Conservation (phyloP, 2,113 vertebrate genomes). For the Thinocorus orbignyianus region DNA sequence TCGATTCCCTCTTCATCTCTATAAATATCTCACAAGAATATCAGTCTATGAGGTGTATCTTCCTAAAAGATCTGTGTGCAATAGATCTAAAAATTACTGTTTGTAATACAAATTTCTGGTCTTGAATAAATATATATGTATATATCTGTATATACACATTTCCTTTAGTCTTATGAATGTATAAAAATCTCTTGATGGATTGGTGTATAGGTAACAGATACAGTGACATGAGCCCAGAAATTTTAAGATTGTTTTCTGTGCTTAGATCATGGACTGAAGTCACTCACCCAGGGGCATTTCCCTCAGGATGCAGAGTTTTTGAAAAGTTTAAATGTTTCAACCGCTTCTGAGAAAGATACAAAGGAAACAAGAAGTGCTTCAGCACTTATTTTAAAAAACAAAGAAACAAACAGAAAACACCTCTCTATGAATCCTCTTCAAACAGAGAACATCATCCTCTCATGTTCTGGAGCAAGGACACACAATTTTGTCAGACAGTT, state of each 20-base stretch:
- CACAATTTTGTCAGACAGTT: not conserved
- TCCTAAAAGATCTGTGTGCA: not conserved
- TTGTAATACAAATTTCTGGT: not conserved
- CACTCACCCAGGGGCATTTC: accelerated
- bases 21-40: not conserved
- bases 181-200: not conserved
- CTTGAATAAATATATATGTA: not conserved
- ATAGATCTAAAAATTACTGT: not conserved
- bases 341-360: not conserved
- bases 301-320: not conserved
- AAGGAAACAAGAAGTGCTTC: not conserved
- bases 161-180: not conserved
- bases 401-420: accelerated
- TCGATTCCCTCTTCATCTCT: not conserved
- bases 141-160: not conserved
- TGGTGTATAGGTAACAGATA: not conserved
- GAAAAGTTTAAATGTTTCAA: not conserved
- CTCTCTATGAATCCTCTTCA: not conserved
- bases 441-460: not conserved
- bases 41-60: not conserved
- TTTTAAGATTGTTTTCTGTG: not conserved
- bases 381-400: too few species aligned
- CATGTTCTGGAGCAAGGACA: not conserved
- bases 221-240: not conserved
- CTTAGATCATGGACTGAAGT: not conserved